phyloP scores from a whole-genome alignment of 2,113 vertebrate species.

The Actenoides lindsayi region DNA sequence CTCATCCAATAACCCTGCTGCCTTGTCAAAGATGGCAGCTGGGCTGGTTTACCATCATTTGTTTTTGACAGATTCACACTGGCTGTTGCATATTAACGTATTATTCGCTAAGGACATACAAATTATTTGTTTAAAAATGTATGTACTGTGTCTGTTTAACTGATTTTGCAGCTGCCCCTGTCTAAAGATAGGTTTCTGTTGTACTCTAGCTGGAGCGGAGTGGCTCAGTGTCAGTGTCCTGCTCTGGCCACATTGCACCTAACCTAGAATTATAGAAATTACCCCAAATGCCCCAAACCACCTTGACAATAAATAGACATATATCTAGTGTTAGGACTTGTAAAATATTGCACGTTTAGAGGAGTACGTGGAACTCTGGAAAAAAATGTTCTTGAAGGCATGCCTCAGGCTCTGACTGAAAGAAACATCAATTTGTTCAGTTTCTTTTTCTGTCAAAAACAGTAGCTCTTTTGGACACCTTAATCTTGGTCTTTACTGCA shows the following conservation, averaged over 20 bases:
- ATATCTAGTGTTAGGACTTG: background rate
- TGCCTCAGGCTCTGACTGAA: background rate
- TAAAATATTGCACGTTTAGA: background rate
- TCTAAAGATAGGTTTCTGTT: background rate
- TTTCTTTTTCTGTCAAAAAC: background rate
- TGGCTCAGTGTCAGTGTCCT: background rate
- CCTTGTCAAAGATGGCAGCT: background rate
- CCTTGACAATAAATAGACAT: background rate
- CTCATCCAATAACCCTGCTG: background rate
- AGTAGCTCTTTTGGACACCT: background rate
- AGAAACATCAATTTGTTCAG: background rate
- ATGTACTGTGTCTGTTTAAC: background rate
- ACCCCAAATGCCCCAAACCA: background rate
- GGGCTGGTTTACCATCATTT: background rate
- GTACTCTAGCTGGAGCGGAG: accelerated
- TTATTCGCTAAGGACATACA: background rate
- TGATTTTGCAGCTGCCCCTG: background rate
- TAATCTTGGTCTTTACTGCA: background rate
- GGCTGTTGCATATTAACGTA: background rate
- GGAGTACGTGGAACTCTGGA: background rate
- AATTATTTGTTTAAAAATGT: background rate
- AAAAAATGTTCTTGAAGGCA: background rate
- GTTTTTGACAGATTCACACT: background rate
- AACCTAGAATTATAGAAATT: background rate
- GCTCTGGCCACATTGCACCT: background rate